Evolutionary conservation across 2,113 vertebrate genomes (phyloP), one percentile per base, ranked within the genome.

Genomic region (Hemiscyllium ocellatum): DNA sequence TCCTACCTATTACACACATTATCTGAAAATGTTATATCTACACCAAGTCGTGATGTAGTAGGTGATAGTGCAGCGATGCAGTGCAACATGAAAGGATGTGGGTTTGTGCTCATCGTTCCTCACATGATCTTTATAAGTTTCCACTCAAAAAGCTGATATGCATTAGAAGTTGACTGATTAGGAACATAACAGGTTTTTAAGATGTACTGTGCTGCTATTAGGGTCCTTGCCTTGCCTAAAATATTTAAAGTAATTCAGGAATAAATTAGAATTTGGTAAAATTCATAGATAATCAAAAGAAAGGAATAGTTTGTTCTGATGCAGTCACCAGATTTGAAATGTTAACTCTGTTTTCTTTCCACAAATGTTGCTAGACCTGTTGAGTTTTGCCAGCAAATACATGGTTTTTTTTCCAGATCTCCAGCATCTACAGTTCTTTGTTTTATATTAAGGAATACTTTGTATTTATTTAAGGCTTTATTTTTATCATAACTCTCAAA

Each of bases 31-130:
- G 26, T 93, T 65, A 93, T 37, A n/a, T 68, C n/a, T 66, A 37
- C n/a, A 93, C 66, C 33, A 93, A 22, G 8, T 66, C 3, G 37
- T 65, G 61, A n/a, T 61, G 89, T 61, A 68, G 17, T 68, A 61
- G 65, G 61, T 66, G 61, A 93, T 42, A 42, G 6, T 93, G 89
- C 61, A 93, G 89, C 68, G 52, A n/a, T 42, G 89, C 87, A 37
- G 66, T 93, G 89, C n/a, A n/a, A 93, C 33, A 37, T 37, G 89
- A 93, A 93, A 93, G 89, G 89, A 93, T 93, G 61, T 93, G 61
- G 89, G 33, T 93, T 93, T 93, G n/a, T 37, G 56, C 89, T 68
- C 15, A 93, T 1, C 61, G 33, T 68, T 66, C 61, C 89, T 66
- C 61, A 66, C 17, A 15, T 91, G 65, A 93, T 93, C n/a, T 68